Base-by-base conservation (phyloP, 2,888 invertebrate species). In the Drosophila nigricruria region DNA sequence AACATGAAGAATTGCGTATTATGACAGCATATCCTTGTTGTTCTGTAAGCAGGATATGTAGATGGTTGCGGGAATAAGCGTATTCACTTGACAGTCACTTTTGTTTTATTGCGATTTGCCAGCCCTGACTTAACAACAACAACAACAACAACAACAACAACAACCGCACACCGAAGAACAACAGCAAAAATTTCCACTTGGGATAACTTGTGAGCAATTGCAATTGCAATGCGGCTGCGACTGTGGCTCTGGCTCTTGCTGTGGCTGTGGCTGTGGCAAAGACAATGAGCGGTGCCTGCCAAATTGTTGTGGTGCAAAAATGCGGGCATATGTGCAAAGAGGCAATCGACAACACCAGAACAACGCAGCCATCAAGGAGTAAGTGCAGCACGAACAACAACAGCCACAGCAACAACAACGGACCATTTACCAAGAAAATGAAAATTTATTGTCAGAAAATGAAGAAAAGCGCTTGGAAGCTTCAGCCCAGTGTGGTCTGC, bases 191-290 rank as follows among this genome's bases (percentile, higher is more conserved):
- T 90, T 91, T 91, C 86, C 91, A 91, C 91, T 84, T 91, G 91
- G 91, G 91, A 91, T 88, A 90, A 88, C 90, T 91, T 91, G 90
- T 86, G 90, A 90, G 90, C 84, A 91, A 90, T 89, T 89, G 79
- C 83, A 88, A 71, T 66, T 89, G 90, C 86, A 82, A 75, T 77
- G 38, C 38, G 62, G 38, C 72, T 54, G 49, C 18, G 58, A n/a
- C 43, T 45, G n/a, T 9, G 38, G 5, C 42, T 42, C 8, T 30
- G 30, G 30, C 30, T 30, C 8, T 30, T 6, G 30, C 30, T 30
- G 36, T 64, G 73, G 43, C 58, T 56, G 1, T 45, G 68, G 20
- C 72, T 49, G 76, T 52, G 67, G 68, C 72, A 80, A 74, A 82
- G 82, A 81, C 79, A 88, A 90, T 83, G 82, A 89, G 87, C 83